Evolutionary conservation across 2,113 vertebrate species (phyloP).

Genomic region (Centropristis striata): DNA sequence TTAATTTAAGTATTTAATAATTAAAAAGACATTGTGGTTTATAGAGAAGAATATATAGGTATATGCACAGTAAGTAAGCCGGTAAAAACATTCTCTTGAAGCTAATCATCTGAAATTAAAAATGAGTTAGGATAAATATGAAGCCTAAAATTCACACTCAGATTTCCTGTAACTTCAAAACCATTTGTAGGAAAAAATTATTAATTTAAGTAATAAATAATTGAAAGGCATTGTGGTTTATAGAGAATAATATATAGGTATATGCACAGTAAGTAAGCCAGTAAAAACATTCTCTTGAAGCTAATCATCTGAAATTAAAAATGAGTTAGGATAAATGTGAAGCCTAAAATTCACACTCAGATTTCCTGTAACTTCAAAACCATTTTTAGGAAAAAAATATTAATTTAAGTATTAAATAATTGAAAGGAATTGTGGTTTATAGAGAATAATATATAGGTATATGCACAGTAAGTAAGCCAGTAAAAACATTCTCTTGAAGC

Average conservation of each 20-base stretch:
- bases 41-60: neutral
- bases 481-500: too few species aligned
- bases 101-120: neutral
- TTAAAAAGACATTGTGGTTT: neutral
- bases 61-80: neutral
- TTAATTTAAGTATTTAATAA: neutral
- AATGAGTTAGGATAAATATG: neutral
- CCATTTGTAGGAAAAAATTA: neutral
- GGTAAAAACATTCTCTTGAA: too few species aligned
- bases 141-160: neutral
- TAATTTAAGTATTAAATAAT: neutral
- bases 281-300: too few species aligned
- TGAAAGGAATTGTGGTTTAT: neutral
- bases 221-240: neutral
- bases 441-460: neutral
- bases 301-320: neutral
- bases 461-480: neutral
- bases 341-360: neutral
- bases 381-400: neutral
- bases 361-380: slow-evolving; percentile 16
- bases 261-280: neutral
- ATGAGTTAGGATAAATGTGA: neutral
- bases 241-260: neutral
- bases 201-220: neutral
- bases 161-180: slow-evolving; percentile 17